These are phyloP conservation scores for Nesogale talazaci DNA, from an alignment of 2,113 vertebrate genomes.

Conservation along the genomic window DNA sequence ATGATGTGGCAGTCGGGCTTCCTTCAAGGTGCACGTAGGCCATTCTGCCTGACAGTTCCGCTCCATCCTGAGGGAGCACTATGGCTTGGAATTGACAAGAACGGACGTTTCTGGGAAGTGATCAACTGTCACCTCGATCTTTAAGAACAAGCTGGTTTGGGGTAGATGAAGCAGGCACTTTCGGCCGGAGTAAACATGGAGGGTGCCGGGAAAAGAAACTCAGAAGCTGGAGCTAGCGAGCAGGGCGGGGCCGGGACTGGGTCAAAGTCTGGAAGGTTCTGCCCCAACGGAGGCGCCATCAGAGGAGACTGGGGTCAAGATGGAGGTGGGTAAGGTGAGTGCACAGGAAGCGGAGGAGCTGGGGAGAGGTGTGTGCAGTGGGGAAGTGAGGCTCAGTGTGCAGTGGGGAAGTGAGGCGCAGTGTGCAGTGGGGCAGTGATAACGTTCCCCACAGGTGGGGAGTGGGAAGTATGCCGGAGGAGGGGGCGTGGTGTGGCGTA, in stretches of 20 bases:
- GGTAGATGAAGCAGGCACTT: background rate
- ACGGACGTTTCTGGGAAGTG: background rate
- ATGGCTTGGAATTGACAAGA: too few species aligned
- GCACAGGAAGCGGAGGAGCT: background rate
- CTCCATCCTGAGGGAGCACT: too few species aligned
- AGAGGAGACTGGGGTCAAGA: background rate
- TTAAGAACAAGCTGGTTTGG: background rate
- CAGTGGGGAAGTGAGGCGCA: background rate
- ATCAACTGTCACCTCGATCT: background rate
- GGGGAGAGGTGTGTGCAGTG: background rate
- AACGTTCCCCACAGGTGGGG: background rate
- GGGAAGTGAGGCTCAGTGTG: background rate
- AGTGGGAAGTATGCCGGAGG: background rate
- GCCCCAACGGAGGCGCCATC: background rate
- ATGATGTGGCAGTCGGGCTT: too few species aligned
- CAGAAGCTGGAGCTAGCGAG: background rate
- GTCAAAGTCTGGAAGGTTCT: background rate
- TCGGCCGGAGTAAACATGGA: background rate
- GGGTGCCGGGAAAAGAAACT: background rate
- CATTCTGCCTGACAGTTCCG: too few species aligned
- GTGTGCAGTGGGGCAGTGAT: background rate
- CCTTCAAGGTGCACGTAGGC: too few species aligned
- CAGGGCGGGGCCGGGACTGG: background rate
- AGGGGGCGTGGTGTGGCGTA: background rate
- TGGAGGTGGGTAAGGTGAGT: background rate